These are phyloP conservation scores for Rattus rattus DNA, from an alignment of 2,113 vertebrate genomes.

Conservation along the genomic window DNA sequence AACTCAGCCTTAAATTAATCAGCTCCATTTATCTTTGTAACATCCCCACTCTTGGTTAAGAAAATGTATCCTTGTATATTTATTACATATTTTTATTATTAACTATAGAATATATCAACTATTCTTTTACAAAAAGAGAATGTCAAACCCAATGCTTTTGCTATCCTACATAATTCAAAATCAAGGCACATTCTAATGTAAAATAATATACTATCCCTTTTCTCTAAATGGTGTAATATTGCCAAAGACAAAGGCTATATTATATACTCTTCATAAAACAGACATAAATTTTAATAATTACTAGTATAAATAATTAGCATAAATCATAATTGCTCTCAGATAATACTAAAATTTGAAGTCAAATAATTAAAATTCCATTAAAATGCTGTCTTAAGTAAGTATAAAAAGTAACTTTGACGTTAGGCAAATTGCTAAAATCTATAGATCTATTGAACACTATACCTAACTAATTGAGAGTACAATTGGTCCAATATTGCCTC, in stretches of 20 bases:
- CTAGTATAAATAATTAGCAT: background rate
- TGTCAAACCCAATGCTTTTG: constrained; percentile 18
- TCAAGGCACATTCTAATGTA: background rate
- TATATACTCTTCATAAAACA: background rate
- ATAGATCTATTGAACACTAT: background rate
- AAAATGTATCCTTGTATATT: constrained; percentile 70
- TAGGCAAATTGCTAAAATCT: constrained; percentile 23
- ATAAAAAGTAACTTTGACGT: background rate
- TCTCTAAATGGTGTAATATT: constrained; percentile 30
- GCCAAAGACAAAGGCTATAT: background rate
- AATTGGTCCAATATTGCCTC: background rate
- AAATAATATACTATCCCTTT: constrained; percentile 32
- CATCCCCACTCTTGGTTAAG: constrained; percentile 65
- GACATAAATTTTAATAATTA: background rate
- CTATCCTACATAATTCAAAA: constrained; percentile 1
- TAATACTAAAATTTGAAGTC: constrained; percentile 35
- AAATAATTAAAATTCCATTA: background rate
- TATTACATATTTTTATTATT: constrained; percentile 50
- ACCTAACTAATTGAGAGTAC: background rate
- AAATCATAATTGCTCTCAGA: constrained; percentile 13
- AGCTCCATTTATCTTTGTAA: constrained; percentile 85
- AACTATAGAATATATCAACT: constrained; percentile 40
- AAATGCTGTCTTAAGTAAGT: background rate
- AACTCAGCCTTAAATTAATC: constrained; percentile 83
- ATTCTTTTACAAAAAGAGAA: constrained; percentile 13